Conservation (phyloP, 2,797 vertebrate species). For the Orientallactaga sibirica region DNA sequence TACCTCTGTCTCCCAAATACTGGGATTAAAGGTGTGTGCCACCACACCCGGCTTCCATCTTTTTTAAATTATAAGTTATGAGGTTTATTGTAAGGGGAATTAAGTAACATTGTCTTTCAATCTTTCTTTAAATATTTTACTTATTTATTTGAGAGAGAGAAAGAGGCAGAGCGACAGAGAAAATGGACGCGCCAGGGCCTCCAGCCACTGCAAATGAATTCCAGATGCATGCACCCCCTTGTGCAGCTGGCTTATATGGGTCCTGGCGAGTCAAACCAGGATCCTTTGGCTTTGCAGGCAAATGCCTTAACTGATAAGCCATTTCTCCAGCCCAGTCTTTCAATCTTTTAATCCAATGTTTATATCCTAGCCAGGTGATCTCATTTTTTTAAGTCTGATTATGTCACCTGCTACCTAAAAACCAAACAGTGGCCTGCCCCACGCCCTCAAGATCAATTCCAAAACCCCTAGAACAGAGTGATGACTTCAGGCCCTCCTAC, state of each 20-base stretch:
- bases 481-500: neutral
- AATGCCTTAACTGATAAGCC: too few relatives aligned
- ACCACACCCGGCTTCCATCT: neutral
- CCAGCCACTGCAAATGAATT: too few relatives aligned
- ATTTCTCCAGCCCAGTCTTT: neutral
- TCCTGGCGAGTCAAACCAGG: too few relatives aligned
- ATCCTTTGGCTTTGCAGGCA: too few relatives aligned
- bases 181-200: too few relatives aligned
- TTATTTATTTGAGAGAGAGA: too few relatives aligned
- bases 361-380: neutral
- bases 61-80: neutral
- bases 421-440: neutral
- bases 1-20: too few relatives aligned
- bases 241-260: too few relatives aligned
- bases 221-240: too few relatives aligned
- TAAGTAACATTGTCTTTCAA: neutral
- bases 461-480: neutral
- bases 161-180: too few relatives aligned
- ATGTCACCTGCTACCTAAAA: neutral
- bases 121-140: neutral
- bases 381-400: neutral
- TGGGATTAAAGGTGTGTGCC: too few relatives aligned
- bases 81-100: too few relatives aligned
- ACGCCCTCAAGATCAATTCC: conserved; percentile 23
- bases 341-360: neutral